A percentile compares a stretch with the other conserved stretches of the same genome.
phyloP scores from a whole-genome alignment of 2,113 vertebrate species.

The Mustela nigripes region DNA sequence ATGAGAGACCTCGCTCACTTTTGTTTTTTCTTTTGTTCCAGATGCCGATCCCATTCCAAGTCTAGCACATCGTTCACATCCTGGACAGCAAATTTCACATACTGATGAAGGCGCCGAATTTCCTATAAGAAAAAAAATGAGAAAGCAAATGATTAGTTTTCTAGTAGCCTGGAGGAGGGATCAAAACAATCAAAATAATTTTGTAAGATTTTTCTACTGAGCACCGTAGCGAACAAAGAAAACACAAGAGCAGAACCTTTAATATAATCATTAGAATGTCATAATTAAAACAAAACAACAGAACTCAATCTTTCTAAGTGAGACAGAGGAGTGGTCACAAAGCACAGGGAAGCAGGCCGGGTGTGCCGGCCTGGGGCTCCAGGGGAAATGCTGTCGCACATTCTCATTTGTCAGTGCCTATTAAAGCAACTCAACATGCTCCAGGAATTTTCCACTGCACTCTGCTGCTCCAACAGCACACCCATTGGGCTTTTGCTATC shows the following conservation, averaged over 20 bases:
- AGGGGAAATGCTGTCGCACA: background rate
- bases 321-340: background rate
- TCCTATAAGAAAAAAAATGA: slow-evolving; percentile 87
- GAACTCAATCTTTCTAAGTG: background rate
- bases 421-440: slow-evolving; percentile 50
- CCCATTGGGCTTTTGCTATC: slow-evolving; percentile 70
- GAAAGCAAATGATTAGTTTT: background rate
- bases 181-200: slow-evolving; percentile 41
- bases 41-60: slow-evolving; percentile 96
- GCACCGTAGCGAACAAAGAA: background rate
- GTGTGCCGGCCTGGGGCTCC: background rate
- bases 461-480: slow-evolving; percentile 26
- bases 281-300: background rate
- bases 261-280: background rate
- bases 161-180: background rate
- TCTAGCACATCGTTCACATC: slow-evolving; percentile 97
- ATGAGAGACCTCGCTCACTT: slow-evolving; percentile 86
- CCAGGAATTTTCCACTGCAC: slow-evolving; percentile 66
- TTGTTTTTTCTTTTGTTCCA: slow-evolving; percentile 95
- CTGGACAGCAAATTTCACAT: slow-evolving; percentile 95
- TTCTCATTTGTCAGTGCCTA: slow-evolving; percentile 57
- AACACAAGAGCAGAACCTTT: background rate
- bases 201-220: background rate
- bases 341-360: background rate
- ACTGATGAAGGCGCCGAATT: slow-evolving; percentile 96